Evolutionary conservation across 2,113 vertebrate genomes (phyloP), one percentile per base, ranked within the genome.

Genomic region (Cebus imitator): DNA sequence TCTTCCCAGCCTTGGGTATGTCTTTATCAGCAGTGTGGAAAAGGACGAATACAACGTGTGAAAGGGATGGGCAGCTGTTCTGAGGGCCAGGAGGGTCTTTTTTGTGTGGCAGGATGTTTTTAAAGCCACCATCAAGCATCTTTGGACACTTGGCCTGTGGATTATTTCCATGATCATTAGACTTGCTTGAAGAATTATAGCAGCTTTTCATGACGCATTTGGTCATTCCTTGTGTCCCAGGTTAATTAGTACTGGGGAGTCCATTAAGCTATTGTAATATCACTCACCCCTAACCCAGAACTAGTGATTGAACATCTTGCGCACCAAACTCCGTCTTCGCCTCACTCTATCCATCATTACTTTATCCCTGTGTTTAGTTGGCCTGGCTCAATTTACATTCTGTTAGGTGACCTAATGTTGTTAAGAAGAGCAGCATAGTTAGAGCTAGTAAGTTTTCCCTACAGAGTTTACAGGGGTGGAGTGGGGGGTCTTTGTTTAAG

Each of bases 181-280:
- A 75, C 68, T 85, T 81, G 92, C 87, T 90, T 94, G 95, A 93
- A 95, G 91, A 95, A 95, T 90, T 92, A 90, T 84, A 91, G 87
- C 72, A 87, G 94, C 48, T 91, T 96, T 84, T 82, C 48, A 12
- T 90, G 90, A 92, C 82, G 55, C 88, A 64, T 96, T 93, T 78
- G 32, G 80, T 87, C 52, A 32, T 93, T 91, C 57, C 52, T 82
- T 78, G 80, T 90, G 84, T 90, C 81, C 18, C 12, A 48, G 66
- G 52, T 64, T 94, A 95, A 97, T 97, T 97, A 96, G 40, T 27
- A 27, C 66, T 90, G 84, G 76, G 23, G 66, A 96, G 95, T 96
- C 92, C 90, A 92, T 97, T 97, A 97, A 97, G 81, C 76, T 92
- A 43, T 73, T 90, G n/a, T 88, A 94, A 73, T 78, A 94, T 94